A percentile compares a stretch with the other conserved stretches of the same genome.
Conservation (phyloP, 2,797 vertebrate species). For the Pangasius mekongensis region DNA sequence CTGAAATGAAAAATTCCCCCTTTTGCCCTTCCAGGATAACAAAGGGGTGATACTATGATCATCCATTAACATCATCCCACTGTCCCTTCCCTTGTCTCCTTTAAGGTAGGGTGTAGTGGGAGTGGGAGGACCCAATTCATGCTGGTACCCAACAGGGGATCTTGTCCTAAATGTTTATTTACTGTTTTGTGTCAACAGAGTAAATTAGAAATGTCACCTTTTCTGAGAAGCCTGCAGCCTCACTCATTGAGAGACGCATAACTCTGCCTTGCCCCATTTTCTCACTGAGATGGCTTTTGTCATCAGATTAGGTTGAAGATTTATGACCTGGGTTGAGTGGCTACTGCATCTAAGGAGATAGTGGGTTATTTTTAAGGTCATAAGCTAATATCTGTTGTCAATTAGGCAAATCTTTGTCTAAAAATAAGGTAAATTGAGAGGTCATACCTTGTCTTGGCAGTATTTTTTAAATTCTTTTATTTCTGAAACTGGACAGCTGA, state of each 20-base stretch:
- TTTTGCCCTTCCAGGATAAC: constrained; percentile 9
- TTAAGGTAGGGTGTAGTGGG: neutral
- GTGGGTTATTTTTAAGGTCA: neutral
- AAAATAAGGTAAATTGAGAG: neutral
- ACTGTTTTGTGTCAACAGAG: constrained; percentile 7
- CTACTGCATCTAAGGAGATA: neutral
- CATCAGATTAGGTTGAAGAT: neutral
- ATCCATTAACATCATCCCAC: constrained; percentile 12
- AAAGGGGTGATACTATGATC: constrained; percentile 18
- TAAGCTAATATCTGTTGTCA: constrained; percentile 1
- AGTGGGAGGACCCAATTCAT: constrained; percentile 3
- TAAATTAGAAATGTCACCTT: constrained; percentile 6
- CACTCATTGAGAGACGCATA: neutral
- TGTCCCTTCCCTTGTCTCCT: neutral
- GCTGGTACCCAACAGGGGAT: constrained; percentile 22
- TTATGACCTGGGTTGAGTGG: constrained; percentile 21
- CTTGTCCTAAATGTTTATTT: constrained; percentile 24
- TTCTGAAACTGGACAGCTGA: neutral
- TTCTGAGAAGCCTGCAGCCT: neutral
- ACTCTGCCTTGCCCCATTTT: neutral
- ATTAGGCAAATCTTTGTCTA: neutral
- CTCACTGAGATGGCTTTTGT: neutral
- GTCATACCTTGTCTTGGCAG: neutral
- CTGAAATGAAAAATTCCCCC: constrained; percentile 28
- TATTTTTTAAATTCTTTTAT: neutral